Evolutionary conservation across 53 echinoderm and acorn worm species (phyloP), one percentile per base, ranked within the genome.

Genomic region (Temnopleurus reevesii): DNA sequence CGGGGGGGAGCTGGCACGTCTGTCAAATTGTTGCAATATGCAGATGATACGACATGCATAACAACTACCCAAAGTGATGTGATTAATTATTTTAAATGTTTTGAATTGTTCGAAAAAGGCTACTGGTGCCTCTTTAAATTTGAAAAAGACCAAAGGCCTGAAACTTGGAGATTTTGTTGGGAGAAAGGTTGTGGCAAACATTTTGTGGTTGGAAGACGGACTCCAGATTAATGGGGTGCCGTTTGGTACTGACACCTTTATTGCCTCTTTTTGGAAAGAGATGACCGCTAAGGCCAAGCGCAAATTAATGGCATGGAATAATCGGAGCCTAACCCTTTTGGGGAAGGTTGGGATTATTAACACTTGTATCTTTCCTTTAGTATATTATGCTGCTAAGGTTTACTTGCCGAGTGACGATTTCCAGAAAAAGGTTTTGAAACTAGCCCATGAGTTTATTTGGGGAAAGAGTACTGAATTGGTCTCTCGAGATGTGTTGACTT

Each of bases 31-130:
- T 53, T 92, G 3, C 92, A 89, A 56, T 89, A 92, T 82, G 92
- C 92, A 7, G 92, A 92, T 45, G 89, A 92, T 81, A 89, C 92
- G 12, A 91, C 91, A 3, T 91, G 91, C 61, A 36, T 91, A 24
- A 81, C 91, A 9, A 86, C 91, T 1, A 57, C 57, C 0, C 77
- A 86, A 12, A 15, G 3, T 26, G 91, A 91, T 46, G 55, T 86
- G 0, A 21, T 45, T 12, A 30, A 55, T 41, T 89, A 53, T 23
- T 79, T 89, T 12, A 0, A 57, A 3, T 41, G 2, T 2, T 89
- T 79, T 89, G 45, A n/a, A 19, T 9, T 89, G 24, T 89, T 89
- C 53, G 49, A 89, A 46, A 76, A 36, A 49, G n/a, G 89, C 76
- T 4, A 89, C 89, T 10, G 89, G 89, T 15, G 89, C 89, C 0